phyloP scores from a whole-genome alignment of 2,888 invertebrate species.

The Caenorhabditis panamensis region DNA sequence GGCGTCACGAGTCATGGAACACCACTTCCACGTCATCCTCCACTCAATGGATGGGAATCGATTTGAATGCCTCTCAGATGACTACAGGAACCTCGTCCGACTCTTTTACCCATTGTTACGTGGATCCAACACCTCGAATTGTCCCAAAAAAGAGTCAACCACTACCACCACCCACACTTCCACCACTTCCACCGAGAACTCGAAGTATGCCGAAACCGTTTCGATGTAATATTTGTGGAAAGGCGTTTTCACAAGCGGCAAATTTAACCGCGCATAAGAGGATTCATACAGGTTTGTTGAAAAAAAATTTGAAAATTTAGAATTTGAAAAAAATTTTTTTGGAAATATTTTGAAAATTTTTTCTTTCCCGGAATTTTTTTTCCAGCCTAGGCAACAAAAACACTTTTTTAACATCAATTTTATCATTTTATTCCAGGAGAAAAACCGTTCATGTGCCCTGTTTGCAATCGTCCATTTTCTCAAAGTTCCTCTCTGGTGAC shows the following conservation, averaged over 20 bases:
- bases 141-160: background rate
- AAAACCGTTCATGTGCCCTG: conserved; percentile 97
- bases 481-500: conserved; percentile 96
- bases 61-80: conserved; percentile 4
- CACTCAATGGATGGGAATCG: background rate
- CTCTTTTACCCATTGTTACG: conserved; percentile 16
- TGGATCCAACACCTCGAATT: conserved; percentile 17
- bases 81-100: background rate
- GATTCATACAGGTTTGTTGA: conserved; percentile 87
- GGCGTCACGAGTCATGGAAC: background rate
- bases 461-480: conserved; percentile 96
- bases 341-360: too few relatives aligned
- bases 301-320: too few relatives aligned
- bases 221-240: conserved; percentile 86
- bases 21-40: background rate
- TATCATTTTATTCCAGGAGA: conserved; percentile 88
- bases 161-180: background rate
- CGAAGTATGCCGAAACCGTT: conserved; percentile 59
- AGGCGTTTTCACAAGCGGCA: conserved; percentile 89
- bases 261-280: conserved; percentile 97
- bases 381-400: too few relatives aligned
- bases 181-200: background rate
- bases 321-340: too few relatives aligned
- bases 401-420: too few relatives aligned
- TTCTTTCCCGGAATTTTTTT: too few relatives aligned